phyloP scores from a whole-genome alignment of 2,113 vertebrate species.

The Macroglossus sobrinus region DNA sequence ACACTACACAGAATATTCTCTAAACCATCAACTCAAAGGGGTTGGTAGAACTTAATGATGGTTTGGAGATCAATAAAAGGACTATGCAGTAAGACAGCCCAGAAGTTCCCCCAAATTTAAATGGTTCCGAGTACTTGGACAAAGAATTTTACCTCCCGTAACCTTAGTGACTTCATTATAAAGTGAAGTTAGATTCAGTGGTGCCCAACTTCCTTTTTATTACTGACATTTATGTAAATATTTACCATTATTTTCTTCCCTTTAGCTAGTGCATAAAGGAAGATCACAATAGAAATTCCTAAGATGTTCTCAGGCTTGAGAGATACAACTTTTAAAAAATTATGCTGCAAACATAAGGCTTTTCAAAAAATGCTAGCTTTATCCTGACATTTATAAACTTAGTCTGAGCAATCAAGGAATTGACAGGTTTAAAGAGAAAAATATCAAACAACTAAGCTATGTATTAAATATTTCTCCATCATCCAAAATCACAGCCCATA shows the following conservation, averaged over 20 bases:
- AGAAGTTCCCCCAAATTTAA: background rate
- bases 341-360: background rate
- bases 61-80: background rate
- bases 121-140: background rate
- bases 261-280: background rate
- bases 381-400: background rate
- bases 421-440: conserved; percentile 26
- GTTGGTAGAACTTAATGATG: background rate
- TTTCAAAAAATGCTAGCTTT: background rate
- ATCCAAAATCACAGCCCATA: conserved; percentile 23
- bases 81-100: background rate
- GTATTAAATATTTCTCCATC: background rate
- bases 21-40: background rate
- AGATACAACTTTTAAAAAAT: background rate
- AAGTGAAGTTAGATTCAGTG: background rate
- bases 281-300: background rate
- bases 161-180: background rate
- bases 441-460: background rate
- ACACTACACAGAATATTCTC: background rate
- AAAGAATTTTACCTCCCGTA: background rate
- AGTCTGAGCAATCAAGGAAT: background rate
- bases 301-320: background rate
- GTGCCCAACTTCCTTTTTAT: background rate
- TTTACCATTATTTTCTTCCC: background rate
- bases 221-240: background rate